Conservation (phyloP, 2,797 vertebrate genomes). For the Ptychadena robeensis region DNA sequence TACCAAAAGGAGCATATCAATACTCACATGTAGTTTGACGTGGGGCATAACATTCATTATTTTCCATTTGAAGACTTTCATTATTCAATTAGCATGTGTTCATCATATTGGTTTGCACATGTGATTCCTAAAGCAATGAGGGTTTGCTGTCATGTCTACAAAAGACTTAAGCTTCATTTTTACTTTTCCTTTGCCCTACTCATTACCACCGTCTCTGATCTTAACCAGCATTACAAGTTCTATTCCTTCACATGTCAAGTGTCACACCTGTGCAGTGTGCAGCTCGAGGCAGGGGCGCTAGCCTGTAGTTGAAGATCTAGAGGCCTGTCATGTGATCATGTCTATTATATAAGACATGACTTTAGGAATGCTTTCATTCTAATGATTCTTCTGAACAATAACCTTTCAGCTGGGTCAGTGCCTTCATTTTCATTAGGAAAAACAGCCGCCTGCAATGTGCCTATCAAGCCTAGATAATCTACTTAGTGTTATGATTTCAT, state of each 20-base stretch:
- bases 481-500: background rate
- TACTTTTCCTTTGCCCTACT: conserved; percentile 5
- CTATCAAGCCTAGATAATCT: conserved; percentile 3
- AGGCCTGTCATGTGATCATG: conserved; percentile 24
- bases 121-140: conserved; percentile 17
- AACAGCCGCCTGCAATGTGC: background rate
- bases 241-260: conserved; percentile 30
- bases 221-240: conserved; percentile 19
- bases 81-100: background rate
- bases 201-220: conserved; percentile 6
- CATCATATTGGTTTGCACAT: conserved; percentile 6
- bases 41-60: background rate
- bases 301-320: conserved; percentile 1
- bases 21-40: conserved; percentile 25
- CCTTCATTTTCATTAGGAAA: conserved; percentile 1
- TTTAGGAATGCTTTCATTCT: conserved; percentile 24
- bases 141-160: background rate
- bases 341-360: conserved; percentile 35
- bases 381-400: conserved; percentile 8
- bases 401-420: conserved; percentile 43
- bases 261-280: conserved; percentile 39
- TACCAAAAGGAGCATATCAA: background rate
- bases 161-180: background rate
- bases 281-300: background rate
- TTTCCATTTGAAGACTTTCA: background rate